These are phyloP conservation scores for Tetranychus piercei DNA, from an alignment of 2,888 invertebrate species.

Conservation along the genomic window DNA sequence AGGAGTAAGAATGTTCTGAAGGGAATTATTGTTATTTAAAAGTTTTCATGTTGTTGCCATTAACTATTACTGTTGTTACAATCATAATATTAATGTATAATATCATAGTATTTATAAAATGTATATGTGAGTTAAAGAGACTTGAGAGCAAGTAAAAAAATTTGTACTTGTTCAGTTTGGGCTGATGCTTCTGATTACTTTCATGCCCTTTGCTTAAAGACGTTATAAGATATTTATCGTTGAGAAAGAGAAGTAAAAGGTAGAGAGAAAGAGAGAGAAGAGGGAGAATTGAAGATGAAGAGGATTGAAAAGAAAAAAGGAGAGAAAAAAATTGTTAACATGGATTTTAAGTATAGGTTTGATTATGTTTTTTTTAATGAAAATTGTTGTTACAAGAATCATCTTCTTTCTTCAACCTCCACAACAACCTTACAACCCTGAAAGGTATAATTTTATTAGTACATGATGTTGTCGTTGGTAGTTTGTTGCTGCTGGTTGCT, in stretches of 20 bases:
- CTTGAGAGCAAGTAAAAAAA: background rate
- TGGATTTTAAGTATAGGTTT: background rate
- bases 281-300: background rate
- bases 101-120: background rate
- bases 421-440: background rate
- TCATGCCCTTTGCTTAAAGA: background rate
- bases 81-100: background rate
- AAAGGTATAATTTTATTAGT: background rate
- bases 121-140: background rate
- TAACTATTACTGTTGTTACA: background rate
- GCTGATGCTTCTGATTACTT: background rate
- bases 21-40: background rate
- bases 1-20: background rate
- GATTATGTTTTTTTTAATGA: background rate
- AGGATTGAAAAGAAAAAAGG: background rate
- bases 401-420: conserved; percentile 3
- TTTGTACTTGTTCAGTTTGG: background rate
- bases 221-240: background rate
- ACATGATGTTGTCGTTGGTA: background rate
- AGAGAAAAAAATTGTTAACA: background rate
- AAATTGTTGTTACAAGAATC: background rate
- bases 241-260: background rate
- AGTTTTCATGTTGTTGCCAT: background rate
- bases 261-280: conserved; percentile 8
- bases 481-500: background rate